phyloP scores from a whole-genome alignment of 2,888 invertebrate species.

The Caenorhabditis wallacei region DNA sequence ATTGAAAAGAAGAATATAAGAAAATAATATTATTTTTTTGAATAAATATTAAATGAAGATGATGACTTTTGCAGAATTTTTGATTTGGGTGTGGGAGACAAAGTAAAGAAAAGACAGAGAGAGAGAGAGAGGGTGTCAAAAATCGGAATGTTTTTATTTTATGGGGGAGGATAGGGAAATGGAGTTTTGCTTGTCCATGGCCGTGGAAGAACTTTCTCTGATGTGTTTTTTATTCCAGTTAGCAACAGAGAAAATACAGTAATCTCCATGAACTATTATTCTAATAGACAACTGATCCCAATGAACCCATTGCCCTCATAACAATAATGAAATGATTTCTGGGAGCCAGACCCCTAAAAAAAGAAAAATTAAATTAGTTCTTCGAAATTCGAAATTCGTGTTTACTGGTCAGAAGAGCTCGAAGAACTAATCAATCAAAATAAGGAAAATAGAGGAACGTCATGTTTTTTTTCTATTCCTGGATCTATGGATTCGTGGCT shows the following conservation, averaged over 20 bases:
- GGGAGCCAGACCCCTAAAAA: not conserved
- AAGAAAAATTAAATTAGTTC: not conserved
- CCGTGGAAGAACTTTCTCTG: too few species aligned
- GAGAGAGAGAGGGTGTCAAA: not conserved
- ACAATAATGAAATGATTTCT: not conserved
- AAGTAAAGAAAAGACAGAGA: not conserved
- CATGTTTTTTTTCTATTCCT: not conserved
- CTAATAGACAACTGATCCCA: too few species aligned
- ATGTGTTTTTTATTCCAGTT: too few species aligned
- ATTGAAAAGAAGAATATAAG: not conserved
- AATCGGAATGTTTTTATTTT: not conserved
- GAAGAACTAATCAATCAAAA: slow-evolving; percentile 10
- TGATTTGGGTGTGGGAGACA: too few species aligned
- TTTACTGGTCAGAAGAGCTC: not conserved
- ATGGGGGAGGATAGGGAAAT: too few species aligned
- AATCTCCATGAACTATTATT: too few species aligned
- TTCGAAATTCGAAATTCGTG: not conserved
- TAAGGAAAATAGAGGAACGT: not conserved
- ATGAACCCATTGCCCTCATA: too few species aligned
- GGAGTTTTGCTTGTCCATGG: too few species aligned
- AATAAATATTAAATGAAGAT: not conserved
- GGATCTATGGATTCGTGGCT: too few species aligned
- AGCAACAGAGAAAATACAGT: too few species aligned
- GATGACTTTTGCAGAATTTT: not conserved
- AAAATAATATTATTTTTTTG: not conserved